Evolutionary conservation across 2,113 vertebrate genomes (phyloP).

Genomic region (Acanthochromis polyacanthus): DNA sequence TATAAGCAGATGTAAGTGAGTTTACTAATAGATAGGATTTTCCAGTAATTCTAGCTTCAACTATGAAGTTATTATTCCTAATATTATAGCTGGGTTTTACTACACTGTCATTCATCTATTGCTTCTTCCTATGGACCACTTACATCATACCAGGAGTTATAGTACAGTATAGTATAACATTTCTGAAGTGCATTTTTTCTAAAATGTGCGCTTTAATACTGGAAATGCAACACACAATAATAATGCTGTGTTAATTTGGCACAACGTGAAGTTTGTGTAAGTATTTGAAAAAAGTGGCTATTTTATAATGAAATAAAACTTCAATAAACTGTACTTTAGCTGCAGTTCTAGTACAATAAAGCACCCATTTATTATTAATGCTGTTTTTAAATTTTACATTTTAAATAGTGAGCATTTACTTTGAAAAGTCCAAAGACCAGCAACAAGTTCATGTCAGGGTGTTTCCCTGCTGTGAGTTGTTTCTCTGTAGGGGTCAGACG

Average conservation of each 20-base stretch:
- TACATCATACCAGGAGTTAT: too few relatives aligned
- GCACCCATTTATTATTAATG: constrained; percentile 7
- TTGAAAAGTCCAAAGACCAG: constrained; percentile 8
- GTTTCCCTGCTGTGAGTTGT: constrained; percentile 21
- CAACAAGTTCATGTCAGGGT: neutral
- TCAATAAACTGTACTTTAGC: neutral
- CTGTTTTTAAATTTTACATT: constrained; percentile 24
- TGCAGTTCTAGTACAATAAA: neutral
- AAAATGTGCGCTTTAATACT: neutral
- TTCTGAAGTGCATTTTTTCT: neutral
- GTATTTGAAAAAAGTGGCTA: neutral
- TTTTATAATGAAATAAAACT: constrained; percentile 8
- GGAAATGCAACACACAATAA: neutral
- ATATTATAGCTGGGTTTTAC: too few relatives aligned
- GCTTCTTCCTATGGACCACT: too few relatives aligned
- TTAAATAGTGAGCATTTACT: constrained; percentile 47
- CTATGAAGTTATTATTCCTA: too few relatives aligned
- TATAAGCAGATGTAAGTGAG: too few relatives aligned
- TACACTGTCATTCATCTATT: too few relatives aligned
- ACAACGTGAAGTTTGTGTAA: neutral
- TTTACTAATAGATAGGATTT: too few relatives aligned
- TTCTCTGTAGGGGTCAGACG: constrained; percentile 38
- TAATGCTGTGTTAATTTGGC: neutral
- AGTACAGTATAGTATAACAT: neutral
- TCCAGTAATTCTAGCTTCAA: too few relatives aligned